phyloP scores from a whole-genome alignment of 1,140 invertebrate species.

The Pteromalus puparum region DNA sequence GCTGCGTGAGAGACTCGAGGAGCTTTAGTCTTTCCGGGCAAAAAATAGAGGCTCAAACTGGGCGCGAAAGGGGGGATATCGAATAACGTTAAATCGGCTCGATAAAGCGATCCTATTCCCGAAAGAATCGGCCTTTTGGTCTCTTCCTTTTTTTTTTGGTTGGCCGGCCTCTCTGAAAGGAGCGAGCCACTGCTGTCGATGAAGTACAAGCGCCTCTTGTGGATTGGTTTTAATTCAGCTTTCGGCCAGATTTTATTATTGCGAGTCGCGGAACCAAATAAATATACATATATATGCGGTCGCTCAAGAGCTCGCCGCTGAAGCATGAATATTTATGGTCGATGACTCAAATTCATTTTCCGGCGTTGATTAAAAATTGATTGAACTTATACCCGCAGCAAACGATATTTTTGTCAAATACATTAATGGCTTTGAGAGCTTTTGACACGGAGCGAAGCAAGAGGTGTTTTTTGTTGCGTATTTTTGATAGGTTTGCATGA shows the following conservation, averaged over 20 bases:
- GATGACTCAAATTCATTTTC: not conserved
- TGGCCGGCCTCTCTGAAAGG: not conserved
- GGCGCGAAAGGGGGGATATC: not conserved
- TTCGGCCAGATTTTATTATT: not conserved
- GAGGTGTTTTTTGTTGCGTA: not conserved
- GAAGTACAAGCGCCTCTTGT: not conserved
- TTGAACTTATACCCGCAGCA: not conserved
- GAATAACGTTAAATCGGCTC: not conserved
- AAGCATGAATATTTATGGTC: not conserved
- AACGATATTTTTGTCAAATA: not conserved
- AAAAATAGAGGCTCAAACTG: not conserved
- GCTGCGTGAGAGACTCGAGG: not conserved
- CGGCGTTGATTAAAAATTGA: constrained; percentile 13
- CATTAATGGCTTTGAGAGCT: not conserved
- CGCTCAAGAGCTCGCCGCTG: not conserved
- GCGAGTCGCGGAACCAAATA: not conserved
- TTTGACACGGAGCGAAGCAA: not conserved
- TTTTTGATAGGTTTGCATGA: too few species aligned
- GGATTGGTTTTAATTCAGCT: too few species aligned
- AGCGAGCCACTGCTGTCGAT: too few species aligned
- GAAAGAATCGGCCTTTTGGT: not conserved
- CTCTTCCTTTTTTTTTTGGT: not conserved
- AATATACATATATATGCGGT: not conserved
- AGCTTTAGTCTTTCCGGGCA: not conserved
- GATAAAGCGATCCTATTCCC: not conserved